These are phyloP conservation scores for Pterostichus niger DNA, from an alignment of 2,888 invertebrate genomes.

Conservation along the genomic window DNA sequence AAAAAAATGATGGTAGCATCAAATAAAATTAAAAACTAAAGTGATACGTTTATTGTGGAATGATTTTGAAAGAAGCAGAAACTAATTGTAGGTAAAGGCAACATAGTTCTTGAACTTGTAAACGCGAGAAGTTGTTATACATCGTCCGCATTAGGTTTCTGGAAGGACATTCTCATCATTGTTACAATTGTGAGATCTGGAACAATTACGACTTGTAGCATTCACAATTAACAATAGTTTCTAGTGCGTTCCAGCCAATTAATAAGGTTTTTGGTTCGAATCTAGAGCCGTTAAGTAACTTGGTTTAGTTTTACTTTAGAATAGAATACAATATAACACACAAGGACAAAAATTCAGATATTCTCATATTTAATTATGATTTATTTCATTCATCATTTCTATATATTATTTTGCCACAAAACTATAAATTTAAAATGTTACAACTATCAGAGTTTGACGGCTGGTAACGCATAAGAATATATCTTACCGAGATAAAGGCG, in stretches of 20 bases:
- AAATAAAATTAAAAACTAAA: too few species aligned
- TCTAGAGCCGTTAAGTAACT: slow-evolving; percentile 61
- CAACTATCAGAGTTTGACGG: too few species aligned
- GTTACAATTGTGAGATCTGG: slow-evolving; percentile 60
- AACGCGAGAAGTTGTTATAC: too few species aligned
- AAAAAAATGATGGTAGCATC: too few species aligned
- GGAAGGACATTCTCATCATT: slow-evolving; percentile 54
- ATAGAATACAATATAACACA: slow-evolving; percentile 31
- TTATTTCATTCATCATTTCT: too few species aligned
- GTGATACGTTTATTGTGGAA: too few species aligned
- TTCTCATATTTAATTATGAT: slow-evolving; percentile 4
- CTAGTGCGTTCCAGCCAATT: slow-evolving; percentile 52
- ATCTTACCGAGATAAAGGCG: too few species aligned
- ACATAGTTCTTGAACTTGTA: slow-evolving; percentile 10
- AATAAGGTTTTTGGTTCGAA: slow-evolving; percentile 63
- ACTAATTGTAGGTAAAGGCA: background rate
- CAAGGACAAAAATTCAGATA: slow-evolving; percentile 5
- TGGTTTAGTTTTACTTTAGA: slow-evolving; percentile 54
- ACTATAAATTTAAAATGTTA: too few species aligned
- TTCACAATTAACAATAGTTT: slow-evolving; percentile 63
- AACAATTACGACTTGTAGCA: slow-evolving; percentile 55
- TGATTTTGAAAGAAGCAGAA: background rate
- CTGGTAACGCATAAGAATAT: too few species aligned
- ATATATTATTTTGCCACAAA: too few species aligned
- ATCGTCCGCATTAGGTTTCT: slow-evolving; percentile 1